Evolutionary conservation across 2,113 vertebrate genomes (phyloP).

Genomic region (Triplophysa siluroides): DNA sequence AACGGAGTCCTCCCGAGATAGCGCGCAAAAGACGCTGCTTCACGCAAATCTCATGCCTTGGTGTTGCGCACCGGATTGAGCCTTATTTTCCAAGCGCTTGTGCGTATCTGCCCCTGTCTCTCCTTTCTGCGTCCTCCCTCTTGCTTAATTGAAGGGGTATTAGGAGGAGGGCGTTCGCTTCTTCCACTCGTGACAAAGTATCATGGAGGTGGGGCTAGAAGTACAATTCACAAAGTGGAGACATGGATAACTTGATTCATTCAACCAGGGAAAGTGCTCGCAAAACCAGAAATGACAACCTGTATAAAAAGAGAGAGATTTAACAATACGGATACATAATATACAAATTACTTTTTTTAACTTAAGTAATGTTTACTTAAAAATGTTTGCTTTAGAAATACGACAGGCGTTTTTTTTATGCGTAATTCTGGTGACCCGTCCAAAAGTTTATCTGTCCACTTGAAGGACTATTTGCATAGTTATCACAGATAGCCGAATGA

Average conservation of each 20-base stretch:
- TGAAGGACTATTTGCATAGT: slow-evolving; percentile 8
- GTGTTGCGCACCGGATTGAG: slow-evolving; percentile 22
- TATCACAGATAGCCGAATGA: slow-evolving; percentile 15
- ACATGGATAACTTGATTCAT: neutral
- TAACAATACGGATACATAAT: no score
- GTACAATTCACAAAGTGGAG: slow-evolving; percentile 64
- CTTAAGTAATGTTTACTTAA: neutral
- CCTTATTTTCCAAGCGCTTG: slow-evolving; percentile 55
- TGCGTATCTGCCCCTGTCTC: slow-evolving; percentile 28
- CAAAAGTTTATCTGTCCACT: slow-evolving; percentile 26
- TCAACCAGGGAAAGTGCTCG: neutral
- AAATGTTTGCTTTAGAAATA: no score
- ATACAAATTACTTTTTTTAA: no score
- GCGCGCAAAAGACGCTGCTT: neutral
- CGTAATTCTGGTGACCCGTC: neutral
- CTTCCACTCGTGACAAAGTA: slow-evolving; percentile 66
- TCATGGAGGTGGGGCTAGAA: slow-evolving; percentile 69
- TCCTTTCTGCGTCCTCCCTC: slow-evolving; percentile 51
- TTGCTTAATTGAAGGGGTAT: slow-evolving; percentile 62
- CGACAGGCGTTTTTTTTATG: no score
- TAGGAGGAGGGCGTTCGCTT: slow-evolving; percentile 66
- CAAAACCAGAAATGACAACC: neutral
- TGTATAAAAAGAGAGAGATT: no score
- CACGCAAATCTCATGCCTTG: slow-evolving; percentile 63
- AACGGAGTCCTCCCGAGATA: slow-evolving; percentile 21